phyloP scores from a whole-genome alignment of 2,113 vertebrate species.

The Antechinus flavipes region DNA sequence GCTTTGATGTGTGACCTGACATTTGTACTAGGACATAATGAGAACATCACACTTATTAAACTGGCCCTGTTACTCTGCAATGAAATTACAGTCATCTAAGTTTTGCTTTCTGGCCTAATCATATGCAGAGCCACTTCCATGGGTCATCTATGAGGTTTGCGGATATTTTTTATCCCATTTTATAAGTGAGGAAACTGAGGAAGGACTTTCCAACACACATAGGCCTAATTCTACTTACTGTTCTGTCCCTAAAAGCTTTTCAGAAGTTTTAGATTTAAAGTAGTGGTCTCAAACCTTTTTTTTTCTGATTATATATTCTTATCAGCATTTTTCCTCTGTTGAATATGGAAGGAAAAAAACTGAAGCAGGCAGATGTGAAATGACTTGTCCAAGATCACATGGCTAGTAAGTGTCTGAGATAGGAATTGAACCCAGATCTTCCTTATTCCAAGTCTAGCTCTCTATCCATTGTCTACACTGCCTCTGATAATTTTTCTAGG shows the following conservation, averaged over 20 bases:
- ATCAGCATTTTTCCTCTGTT: background rate
- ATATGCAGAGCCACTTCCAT: background rate
- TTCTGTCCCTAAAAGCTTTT: background rate
- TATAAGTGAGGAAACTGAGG: background rate
- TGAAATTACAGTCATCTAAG: background rate
- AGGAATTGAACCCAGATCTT: background rate
- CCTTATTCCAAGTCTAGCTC: background rate
- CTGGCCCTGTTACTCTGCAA: background rate
- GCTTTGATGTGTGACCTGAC: conserved; percentile 28
- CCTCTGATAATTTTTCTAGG: background rate
- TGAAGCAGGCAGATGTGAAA: background rate
- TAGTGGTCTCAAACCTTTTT: background rate
- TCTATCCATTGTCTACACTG: background rate
- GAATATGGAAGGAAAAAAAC: background rate
- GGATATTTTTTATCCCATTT: background rate
- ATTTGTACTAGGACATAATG: conserved; percentile 41
- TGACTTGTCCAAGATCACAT: background rate
- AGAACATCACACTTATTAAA: background rate
- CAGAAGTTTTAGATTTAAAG: background rate
- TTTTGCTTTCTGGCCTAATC: conserved; percentile 33
- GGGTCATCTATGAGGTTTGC: background rate
- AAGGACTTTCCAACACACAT: background rate
- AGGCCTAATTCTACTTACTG: background rate
- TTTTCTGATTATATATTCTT: background rate
- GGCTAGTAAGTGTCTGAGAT: background rate